These are phyloP conservation scores for Actinopyga echinites DNA, from an alignment of 53 echinoderm and acorn worm genomes.

Conservation along the genomic window DNA sequence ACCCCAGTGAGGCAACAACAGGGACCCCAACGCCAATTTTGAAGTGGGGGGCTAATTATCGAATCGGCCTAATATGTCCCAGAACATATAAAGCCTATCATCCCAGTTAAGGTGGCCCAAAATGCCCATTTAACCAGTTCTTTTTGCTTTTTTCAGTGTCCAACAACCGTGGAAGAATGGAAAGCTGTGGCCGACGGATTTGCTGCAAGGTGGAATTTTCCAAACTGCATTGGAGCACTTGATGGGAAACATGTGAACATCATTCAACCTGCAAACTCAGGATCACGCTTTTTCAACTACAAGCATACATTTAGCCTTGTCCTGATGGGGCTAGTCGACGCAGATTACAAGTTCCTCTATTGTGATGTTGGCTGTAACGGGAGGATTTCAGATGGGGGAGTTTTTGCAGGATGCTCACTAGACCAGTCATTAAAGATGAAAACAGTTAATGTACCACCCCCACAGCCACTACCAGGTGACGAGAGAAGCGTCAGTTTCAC, in stretches of 20 bases:
- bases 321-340: constrained; percentile 35
- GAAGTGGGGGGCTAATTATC: too few species aligned
- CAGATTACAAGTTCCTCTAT: constrained; percentile 33
- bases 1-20: too few species aligned
- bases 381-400: too few species aligned
- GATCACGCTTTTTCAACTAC: constrained; percentile 42
- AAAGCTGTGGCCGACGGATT: background rate
- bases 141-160: background rate
- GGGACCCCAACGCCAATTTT: too few species aligned
- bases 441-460: background rate
- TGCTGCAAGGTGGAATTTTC: constrained; percentile 29
- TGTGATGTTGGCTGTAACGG: constrained; percentile 33
- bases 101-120: too few species aligned
- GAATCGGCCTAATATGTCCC: too few species aligned
- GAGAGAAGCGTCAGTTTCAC: constrained; percentile 6
- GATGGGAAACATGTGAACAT: constrained; percentile 46
- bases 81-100: too few species aligned
- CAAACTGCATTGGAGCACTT: constrained; percentile 47
- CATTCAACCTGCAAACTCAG: constrained; percentile 11
- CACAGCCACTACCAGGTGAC: background rate
- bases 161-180: constrained; percentile 6
- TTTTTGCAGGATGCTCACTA: background rate
- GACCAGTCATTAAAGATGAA: background rate
- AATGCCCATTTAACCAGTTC: background rate
- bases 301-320: constrained; percentile 40